Evolutionary conservation across 2,888 invertebrate genomes (phyloP).

Genomic region (Brachyopa scutellaris): DNA sequence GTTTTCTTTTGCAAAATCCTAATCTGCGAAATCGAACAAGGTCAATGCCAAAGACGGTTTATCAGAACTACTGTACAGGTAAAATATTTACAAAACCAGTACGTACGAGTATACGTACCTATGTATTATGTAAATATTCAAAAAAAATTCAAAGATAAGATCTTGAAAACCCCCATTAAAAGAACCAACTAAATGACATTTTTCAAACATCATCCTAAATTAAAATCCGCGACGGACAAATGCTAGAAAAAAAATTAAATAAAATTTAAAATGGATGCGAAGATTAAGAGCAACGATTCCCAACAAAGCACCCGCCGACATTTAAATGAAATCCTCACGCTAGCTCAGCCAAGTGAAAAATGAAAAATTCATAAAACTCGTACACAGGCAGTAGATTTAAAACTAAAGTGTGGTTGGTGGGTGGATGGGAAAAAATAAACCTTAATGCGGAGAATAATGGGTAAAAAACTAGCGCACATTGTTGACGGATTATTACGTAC

Average conservation of each 20-base stretch:
- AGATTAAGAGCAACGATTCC: neutral
- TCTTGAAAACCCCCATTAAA: neutral
- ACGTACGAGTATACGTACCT: too few relatives aligned
- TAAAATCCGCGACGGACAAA: neutral
- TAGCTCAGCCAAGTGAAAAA: neutral
- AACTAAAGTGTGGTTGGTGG: neutral
- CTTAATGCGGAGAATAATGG: too few relatives aligned
- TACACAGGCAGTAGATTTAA: neutral
- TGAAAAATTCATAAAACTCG: neutral
- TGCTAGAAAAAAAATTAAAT: neutral
- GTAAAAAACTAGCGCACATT: too few relatives aligned
- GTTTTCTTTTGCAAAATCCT: too few relatives aligned
- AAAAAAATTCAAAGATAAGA: too few relatives aligned
- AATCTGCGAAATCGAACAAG: too few relatives aligned
- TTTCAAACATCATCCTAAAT: neutral
- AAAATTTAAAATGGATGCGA: neutral
- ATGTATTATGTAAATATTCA: too few relatives aligned
- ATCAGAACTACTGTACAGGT: too few relatives aligned
- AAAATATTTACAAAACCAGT: too few relatives aligned
- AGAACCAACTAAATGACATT: neutral
- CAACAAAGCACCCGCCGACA: too few relatives aligned
- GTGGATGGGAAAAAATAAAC: neutral
- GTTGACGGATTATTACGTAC: too few relatives aligned
- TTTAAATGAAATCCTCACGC: neutral
- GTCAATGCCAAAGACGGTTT: too few relatives aligned